Conservation (phyloP, 2,888 invertebrate species). For the Meta bourneti region DNA sequence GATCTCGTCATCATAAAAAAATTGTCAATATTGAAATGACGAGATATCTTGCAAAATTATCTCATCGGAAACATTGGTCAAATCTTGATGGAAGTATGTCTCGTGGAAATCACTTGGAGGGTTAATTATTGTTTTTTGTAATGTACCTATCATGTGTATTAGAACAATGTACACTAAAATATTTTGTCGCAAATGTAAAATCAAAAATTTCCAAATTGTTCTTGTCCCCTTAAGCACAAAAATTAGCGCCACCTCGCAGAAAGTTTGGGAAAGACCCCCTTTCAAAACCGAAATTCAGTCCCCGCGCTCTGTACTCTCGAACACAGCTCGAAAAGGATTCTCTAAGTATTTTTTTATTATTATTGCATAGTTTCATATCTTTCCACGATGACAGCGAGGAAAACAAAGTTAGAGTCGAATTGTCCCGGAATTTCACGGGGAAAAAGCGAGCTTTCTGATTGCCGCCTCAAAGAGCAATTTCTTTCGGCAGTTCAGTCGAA, state of each 20-base stretch:
- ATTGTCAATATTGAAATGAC: too few relatives aligned
- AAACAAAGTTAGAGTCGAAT: slow-evolving; percentile 50
- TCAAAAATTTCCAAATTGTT: too few relatives aligned
- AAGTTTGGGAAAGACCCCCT: slow-evolving; percentile 15
- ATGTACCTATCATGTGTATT: too few relatives aligned
- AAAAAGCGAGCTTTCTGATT: slow-evolving; percentile 33
- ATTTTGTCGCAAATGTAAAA: too few relatives aligned
- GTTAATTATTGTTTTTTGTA: too few relatives aligned
- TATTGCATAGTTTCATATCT: slow-evolving; percentile 46
- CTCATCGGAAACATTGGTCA: too few relatives aligned
- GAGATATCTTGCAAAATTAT: too few relatives aligned
- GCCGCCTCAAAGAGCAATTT: slow-evolving; percentile 41
- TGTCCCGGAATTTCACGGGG: slow-evolving; percentile 42
- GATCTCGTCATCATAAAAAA: too few relatives aligned
- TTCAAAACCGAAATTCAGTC: slow-evolving; percentile 24
- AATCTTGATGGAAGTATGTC: too few relatives aligned
- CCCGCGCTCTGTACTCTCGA: slow-evolving; percentile 2
- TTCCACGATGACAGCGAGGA: slow-evolving; percentile 33
- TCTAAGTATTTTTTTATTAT: slow-evolving; percentile 46
- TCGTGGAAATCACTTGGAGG: too few relatives aligned
- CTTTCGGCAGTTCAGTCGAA: slow-evolving; percentile 21
- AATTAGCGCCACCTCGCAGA: neutral
- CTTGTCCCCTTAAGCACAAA: too few relatives aligned
- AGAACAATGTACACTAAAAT: too few relatives aligned
- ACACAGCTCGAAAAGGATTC: slow-evolving; percentile 4